Conservation (phyloP, 2,797 vertebrate species). For the Rhadinocentrus ornatus region DNA sequence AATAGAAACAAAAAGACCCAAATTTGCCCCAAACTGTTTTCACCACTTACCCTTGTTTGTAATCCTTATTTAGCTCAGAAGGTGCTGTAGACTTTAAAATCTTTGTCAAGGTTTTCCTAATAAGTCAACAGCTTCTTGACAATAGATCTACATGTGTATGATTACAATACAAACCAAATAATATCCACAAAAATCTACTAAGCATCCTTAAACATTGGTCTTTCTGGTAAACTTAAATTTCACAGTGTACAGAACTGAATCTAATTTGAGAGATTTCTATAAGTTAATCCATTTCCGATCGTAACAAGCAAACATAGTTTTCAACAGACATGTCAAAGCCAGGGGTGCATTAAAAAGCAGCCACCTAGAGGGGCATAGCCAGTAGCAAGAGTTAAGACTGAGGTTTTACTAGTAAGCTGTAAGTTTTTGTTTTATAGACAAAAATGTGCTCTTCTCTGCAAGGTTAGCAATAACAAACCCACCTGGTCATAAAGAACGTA, state of each 20-base stretch:
- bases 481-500: not conserved
- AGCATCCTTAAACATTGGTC: not conserved
- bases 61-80: not conserved
- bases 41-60: not conserved
- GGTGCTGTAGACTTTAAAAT: not conserved
- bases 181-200: not conserved
- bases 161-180: not conserved
- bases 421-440: not conserved
- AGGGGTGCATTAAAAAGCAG: not conserved
- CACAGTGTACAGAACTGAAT: not conserved
- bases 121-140: not conserved
- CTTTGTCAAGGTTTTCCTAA: not conserved
- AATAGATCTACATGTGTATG: not conserved
- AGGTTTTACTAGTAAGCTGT: not conserved
- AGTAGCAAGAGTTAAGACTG: not conserved
- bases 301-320: not conserved
- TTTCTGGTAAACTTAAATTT: not conserved
- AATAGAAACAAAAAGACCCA: not conserved
- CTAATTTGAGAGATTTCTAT: not conserved
- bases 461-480: not conserved
- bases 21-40: not conserved
- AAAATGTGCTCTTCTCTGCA: not conserved
- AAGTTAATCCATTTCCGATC: not conserved
- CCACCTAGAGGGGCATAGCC: not conserved
- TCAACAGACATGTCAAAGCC: not conserved